Evolutionary conservation across 2,797 vertebrate species (phyloP), one percentile per base, ranked within the genome.

Genomic region (Picus viridis): DNA sequence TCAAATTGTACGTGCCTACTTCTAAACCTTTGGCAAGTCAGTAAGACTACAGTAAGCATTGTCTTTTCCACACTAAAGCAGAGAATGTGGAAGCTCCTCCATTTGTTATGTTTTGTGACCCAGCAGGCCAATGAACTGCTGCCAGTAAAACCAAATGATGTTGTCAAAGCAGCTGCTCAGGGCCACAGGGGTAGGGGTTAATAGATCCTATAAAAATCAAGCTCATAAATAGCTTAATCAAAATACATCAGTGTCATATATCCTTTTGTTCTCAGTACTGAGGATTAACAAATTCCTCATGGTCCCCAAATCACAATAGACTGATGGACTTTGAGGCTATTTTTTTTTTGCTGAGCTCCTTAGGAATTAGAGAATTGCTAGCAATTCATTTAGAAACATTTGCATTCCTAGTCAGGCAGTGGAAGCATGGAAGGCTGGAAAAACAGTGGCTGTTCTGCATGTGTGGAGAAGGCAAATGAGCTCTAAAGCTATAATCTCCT

Each of bases 291-390:
- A 88, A 80, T 47, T 22, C 5, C 17, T 83, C 29, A 43, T 10
- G 64, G 39, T 62, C 69, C 83, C 30, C 18, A 72, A 58, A 86
- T 77, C 70, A 83, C 59, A 70, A 69, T 89, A 75, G 16, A 16
- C 68, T 69, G 51, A 59, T 83, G 41, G 36, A 27, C 29, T 51
- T 77, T 47, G 16, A 73, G 41, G 43, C 4, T 87, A n/a, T 29
- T 69, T 91, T 43, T 43, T 43, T 43, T 93, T 89, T 89, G 15
- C 34, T 16, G 29, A 72, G 32, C 75, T 94, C 80, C 73, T 89
- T 63, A 69, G 29, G 86, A 94, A 69, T 81, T 67, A 59, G 68
- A 83, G 26, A 76, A 53, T 53, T 92, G 14, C 18, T 70, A 34
- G n/a, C 32, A 78, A 91, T 91, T 72, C 3, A 30, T 51, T 89